Conservation (phyloP, 2,888 invertebrate species). For the Leistus spinibarbis region DNA sequence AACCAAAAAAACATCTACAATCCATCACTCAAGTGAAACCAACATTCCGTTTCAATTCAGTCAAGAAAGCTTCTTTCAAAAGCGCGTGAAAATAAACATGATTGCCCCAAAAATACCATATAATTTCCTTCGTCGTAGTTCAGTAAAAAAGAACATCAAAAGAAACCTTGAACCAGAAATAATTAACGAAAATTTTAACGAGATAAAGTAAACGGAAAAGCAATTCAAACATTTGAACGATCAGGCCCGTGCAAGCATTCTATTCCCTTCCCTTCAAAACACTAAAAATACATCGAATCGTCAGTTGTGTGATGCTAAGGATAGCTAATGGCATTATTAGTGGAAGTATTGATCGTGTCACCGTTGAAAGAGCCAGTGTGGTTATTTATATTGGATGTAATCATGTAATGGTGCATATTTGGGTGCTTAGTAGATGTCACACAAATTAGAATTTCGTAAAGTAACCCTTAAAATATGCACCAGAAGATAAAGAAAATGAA, state of each 20-base stretch:
- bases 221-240: neutral
- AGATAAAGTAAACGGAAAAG: neutral
- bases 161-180: neutral
- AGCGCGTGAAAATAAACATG: neutral
- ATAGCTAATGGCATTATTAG: neutral
- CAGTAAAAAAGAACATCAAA: neutral
- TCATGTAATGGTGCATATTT: neutral
- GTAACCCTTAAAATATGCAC: neutral
- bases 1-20: neutral
- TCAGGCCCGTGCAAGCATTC: neutral
- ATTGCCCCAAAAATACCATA: neutral
- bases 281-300: neutral
- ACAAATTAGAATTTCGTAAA: neutral
- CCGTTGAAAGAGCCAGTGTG: neutral
- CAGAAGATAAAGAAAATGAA: too few species aligned
- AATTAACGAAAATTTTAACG: conserved; percentile 5
- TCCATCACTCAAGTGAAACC: neutral
- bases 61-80: neutral
- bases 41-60: neutral
- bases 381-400: too few species aligned
- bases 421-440: neutral
- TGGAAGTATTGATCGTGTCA: neutral
- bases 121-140: neutral
- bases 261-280: neutral
- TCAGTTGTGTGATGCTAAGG: too few species aligned